These are phyloP conservation scores for Ecdyonurus torrentis DNA, from an alignment of 2,888 invertebrate genomes.

Conservation along the genomic window DNA sequence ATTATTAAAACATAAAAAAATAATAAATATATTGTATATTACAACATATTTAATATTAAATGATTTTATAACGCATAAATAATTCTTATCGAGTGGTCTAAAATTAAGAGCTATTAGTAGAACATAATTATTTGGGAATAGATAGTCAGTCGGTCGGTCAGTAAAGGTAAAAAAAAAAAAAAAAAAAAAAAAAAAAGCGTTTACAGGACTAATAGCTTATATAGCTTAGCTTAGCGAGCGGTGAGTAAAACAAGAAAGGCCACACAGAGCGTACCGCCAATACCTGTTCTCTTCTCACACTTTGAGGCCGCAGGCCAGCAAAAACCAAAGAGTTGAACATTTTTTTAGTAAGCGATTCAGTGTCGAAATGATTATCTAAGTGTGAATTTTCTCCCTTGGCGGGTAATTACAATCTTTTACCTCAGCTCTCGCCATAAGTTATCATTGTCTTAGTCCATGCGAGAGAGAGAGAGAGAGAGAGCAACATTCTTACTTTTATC, in stretches of 20 bases:
- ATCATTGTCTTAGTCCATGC: not conserved
- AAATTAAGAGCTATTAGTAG: not conserved
- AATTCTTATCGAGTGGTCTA: too few relatives aligned
- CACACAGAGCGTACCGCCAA: not conserved
- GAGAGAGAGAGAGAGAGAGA: too few relatives aligned
- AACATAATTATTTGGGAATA: not conserved
- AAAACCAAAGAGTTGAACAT: not conserved
- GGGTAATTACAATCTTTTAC: not conserved
- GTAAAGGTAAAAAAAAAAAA: too few relatives aligned
- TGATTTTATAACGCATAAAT: too few relatives aligned
- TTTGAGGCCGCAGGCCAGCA: not conserved
- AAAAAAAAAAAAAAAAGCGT: too few relatives aligned
- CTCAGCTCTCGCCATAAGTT: not conserved
- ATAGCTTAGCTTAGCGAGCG: too few relatives aligned
- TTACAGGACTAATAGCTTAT: not conserved
- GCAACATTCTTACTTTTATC: too few relatives aligned
- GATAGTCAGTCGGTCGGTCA: too few relatives aligned
- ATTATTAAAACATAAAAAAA: too few relatives aligned
- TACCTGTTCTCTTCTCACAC: not conserved
- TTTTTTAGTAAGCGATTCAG: not conserved
- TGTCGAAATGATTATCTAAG: slow-evolving; percentile 2
- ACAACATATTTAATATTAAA: too few relatives aligned
- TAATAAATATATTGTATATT: too few relatives aligned
- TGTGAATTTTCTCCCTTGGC: not conserved
- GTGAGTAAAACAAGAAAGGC: not conserved